These are phyloP conservation scores for Noctua janthe DNA, from an alignment of 2,888 invertebrate genomes.

Conservation along the genomic window DNA sequence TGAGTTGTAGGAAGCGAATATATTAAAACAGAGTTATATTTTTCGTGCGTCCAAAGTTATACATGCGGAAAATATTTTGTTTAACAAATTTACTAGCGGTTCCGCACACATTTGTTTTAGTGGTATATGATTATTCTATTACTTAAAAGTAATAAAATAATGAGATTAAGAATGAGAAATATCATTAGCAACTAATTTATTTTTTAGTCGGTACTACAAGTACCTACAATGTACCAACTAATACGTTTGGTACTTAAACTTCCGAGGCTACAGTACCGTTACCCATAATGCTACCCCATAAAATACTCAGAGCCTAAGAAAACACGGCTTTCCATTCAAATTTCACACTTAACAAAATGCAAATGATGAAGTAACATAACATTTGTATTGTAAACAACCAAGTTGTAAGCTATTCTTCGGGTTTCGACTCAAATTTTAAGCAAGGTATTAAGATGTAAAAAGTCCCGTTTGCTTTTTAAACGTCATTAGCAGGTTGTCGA, in stretches of 20 bases:
- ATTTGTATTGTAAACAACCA: slow-evolving; percentile 46
- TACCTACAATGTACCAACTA: not conserved
- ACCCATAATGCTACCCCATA: slow-evolving; percentile 18
- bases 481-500: slow-evolving; percentile 16
- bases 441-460: slow-evolving; percentile 27
- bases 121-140: too few species aligned
- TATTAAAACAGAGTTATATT: slow-evolving; percentile 34
- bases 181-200: not conserved
- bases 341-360: slow-evolving; percentile 54
- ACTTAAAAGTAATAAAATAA: too few species aligned
- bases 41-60: slow-evolving; percentile 29
- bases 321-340: slow-evolving; percentile 49
- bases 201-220: not conserved
- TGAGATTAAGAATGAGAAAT: slow-evolving; percentile 1
- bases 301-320: slow-evolving; percentile 30
- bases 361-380: slow-evolving; percentile 52
- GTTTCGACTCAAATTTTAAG: slow-evolving; percentile 29
- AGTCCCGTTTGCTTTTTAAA: slow-evolving; percentile 40
- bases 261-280: slow-evolving; percentile 35
- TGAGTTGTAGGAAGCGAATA: slow-evolving; percentile 45
- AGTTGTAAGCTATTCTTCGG: slow-evolving; percentile 28
- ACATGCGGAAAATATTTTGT: not conserved
- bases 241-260: slow-evolving; percentile 22
- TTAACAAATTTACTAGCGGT: slow-evolving; percentile 19
- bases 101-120: slow-evolving; percentile 28